Base-by-base conservation (phyloP, 1,140 invertebrate species). In the Drosophila baimaii region DNA sequence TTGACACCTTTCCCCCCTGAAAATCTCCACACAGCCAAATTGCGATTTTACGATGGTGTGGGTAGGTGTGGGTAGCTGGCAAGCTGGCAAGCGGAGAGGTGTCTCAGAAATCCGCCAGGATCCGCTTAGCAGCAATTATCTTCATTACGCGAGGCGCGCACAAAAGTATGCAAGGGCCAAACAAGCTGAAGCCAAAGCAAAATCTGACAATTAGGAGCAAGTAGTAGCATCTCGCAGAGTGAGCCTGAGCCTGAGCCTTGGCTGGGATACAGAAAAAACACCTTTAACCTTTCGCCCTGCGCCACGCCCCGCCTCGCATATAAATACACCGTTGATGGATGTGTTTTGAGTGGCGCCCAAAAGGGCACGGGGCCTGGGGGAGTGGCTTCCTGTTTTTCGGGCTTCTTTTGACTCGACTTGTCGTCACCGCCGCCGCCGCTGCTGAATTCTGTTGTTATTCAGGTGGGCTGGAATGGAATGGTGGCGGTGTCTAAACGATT, bases 41-140 rank as follows among this genome's bases (percentile, higher is more conserved):
- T 52, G 49, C 29, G n/a, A 52, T 25, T 21, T 12, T 3, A 39
- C 15, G 29, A 63, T 15, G 19, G 23, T 21, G 15, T 12, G 31
- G 2, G 56, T 35, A 17, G 19, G 19, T 41, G 31, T 46, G 35
- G 17, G 46, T 1, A 15, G 12, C 19, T 10, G 15, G 33, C 4
- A 5, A 13, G 33, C 44, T 29, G 17, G 29, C 2, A n/a, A 33
- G 10, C 31, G 31, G 8, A n/a, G n/a, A 47, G 68, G 79, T 88
- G 83, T 74, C 76, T 65, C 54, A 56, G 64, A 89, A 88, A 88
- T 88, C 83, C 84, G 73, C 64, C 72, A 73, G 86, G 65, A 79
- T 86, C 80, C 80, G 84, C 84, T 88, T 84, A 89, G 77, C 84
- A 88, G 84, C 84, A 84, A 89, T 89, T 89, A 89, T 89, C 84